Evolutionary conservation across 2,113 vertebrate genomes (phyloP).

Genomic region (Rattus rattus): DNA sequence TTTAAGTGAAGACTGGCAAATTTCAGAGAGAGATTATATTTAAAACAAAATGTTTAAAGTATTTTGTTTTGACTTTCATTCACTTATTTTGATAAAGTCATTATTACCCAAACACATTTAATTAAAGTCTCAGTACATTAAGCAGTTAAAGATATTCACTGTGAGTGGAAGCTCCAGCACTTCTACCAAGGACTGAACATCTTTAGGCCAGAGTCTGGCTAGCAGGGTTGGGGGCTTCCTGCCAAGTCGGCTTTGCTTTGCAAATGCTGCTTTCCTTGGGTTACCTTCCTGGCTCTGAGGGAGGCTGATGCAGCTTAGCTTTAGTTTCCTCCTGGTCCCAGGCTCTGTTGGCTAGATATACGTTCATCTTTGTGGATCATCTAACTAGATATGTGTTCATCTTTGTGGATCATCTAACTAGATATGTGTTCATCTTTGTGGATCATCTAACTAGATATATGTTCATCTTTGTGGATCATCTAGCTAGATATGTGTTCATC

Average conservation of each 20-base stretch:
- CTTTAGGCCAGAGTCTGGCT: background rate
- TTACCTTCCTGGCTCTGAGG: slow-evolving; percentile 10
- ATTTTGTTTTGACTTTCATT: slow-evolving; percentile 55
- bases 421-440: slow-evolving; percentile 8
- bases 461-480: background rate
- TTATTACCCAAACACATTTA: slow-evolving; percentile 42
- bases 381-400: slow-evolving; percentile 38
- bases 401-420: slow-evolving; percentile 24
- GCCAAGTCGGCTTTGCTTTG: slow-evolving; percentile 1
- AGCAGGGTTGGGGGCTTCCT: background rate
- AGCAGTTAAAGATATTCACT: slow-evolving; percentile 20
- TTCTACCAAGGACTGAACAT: background rate
- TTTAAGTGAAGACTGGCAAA: background rate
- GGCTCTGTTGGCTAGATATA: background rate
- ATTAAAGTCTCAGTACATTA: slow-evolving; percentile 38
- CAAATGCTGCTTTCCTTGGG: slow-evolving; percentile 30
- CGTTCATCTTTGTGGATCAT: background rate
- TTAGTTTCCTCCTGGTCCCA: background rate
- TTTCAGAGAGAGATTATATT: slow-evolving; percentile 2
- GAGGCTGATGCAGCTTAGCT: slow-evolving; percentile 9
- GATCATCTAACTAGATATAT: slow-evolving; percentile 34
- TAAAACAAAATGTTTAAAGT: slow-evolving; percentile 13
- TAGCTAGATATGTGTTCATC: slow-evolving; percentile 34
- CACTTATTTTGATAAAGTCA: slow-evolving; percentile 52
- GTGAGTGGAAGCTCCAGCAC: slow-evolving; percentile 23